These are phyloP conservation scores for Delphinus delphis DNA, from an alignment of 2,113 vertebrate genomes.

Conservation along the genomic window DNA sequence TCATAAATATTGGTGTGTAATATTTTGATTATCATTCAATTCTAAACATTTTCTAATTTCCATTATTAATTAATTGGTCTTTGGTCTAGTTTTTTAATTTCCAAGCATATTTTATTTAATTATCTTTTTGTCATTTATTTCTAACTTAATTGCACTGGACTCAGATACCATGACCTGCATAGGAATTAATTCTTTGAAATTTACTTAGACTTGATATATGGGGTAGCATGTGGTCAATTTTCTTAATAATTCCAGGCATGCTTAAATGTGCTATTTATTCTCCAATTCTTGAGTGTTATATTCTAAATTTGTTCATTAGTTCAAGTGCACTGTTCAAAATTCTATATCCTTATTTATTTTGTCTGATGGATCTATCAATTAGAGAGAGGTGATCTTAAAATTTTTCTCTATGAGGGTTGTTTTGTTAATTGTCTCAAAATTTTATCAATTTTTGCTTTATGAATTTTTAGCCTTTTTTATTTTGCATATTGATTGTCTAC, in stretches of 20 bases:
- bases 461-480: background rate
- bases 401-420: background rate
- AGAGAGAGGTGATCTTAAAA: background rate
- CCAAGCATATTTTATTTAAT: background rate
- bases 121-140: background rate
- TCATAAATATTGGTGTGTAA: background rate
- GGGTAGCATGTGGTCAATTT: background rate
- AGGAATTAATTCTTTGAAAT: background rate
- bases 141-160: background rate
- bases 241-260: background rate
- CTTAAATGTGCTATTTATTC: background rate
- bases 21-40: background rate
- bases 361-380: background rate
- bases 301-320: background rate
- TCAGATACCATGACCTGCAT: background rate
- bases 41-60: background rate
- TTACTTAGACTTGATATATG: background rate
- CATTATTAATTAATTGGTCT: background rate
- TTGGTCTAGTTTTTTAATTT: background rate
- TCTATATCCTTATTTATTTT: background rate
- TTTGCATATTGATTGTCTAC: background rate
- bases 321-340: background rate
- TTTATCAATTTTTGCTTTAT: background rate
- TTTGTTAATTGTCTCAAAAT: background rate
- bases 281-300: background rate